Conservation (phyloP, 2,113 vertebrate genomes). For the Myotis yumanensis region DNA sequence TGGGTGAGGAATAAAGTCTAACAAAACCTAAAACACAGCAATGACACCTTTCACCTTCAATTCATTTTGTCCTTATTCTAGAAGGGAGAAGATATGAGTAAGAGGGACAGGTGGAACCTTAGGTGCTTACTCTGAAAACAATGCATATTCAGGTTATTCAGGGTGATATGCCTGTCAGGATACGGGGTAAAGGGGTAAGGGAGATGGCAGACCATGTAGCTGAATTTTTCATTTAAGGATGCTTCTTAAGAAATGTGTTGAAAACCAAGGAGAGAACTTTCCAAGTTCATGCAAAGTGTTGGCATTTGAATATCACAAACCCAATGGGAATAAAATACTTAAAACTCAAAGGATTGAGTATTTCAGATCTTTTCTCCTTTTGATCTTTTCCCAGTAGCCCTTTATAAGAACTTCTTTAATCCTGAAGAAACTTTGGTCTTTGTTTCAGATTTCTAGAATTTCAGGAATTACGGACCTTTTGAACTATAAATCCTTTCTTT, state of each 20-base stretch:
- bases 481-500: not conserved
- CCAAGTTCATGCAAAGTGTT: not conserved
- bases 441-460: constrained; percentile 27
- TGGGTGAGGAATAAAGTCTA: not conserved
- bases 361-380: not conserved
- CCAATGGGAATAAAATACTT: not conserved
- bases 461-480: not conserved
- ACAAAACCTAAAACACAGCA: not conserved
- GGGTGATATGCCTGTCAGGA: no score
- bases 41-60: not conserved
- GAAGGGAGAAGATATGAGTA: not conserved
- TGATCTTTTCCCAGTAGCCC: not conserved
- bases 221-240: not conserved
- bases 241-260: not conserved
- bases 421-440: constrained; percentile 25
- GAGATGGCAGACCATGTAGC: not conserved
- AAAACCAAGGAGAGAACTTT: not conserved
- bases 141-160: rapidly evolving
- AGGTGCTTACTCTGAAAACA: not conserved
- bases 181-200: rapidly evolving
- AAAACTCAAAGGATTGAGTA: not conserved
- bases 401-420: not conserved
- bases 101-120: not conserved
- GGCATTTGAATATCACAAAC: not conserved
- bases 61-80: not conserved